phyloP scores from a whole-genome alignment of 1,140 invertebrate species.

The Bombyx mandarina region DNA sequence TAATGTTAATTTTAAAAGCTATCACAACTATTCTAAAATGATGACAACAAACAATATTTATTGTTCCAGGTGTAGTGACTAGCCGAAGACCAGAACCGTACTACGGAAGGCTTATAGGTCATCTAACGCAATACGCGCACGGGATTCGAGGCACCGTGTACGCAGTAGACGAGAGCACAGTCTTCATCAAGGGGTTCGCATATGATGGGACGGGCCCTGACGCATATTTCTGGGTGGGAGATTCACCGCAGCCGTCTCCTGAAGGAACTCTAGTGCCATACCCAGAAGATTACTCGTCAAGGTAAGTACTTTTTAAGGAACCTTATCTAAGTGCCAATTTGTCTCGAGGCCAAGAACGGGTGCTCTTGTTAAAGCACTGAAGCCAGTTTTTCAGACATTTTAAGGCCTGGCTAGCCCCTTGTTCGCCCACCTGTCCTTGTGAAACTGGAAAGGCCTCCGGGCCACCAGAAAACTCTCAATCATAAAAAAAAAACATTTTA shows the following conservation, averaged over 20 bases:
- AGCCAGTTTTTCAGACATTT: too few species aligned
- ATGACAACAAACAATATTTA: not conserved
- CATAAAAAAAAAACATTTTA: too few species aligned
- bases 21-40: too few species aligned
- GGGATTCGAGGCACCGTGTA: slow-evolving; percentile 84
- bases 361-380: too few species aligned
- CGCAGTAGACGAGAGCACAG: slow-evolving; percentile 88
- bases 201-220: slow-evolving; percentile 90
- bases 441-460: too few species aligned
- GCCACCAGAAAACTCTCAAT: too few species aligned
- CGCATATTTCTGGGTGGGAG: slow-evolving; percentile 91
- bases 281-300: slow-evolving; percentile 82
- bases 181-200: slow-evolving; percentile 88
- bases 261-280: slow-evolving; percentile 88
- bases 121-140: slow-evolving; percentile 79
- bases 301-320: slow-evolving; percentile 22
- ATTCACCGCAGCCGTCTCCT: slow-evolving; percentile 80
- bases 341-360: too few species aligned
- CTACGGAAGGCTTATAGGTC: slow-evolving; percentile 83
- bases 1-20: too few species aligned
- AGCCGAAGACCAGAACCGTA: slow-evolving; percentile 75
- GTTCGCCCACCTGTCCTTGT: too few species aligned
- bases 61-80: slow-evolving; percentile 18
- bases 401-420: too few species aligned
- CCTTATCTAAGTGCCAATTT: not conserved